These are phyloP conservation scores for Eugnorisma glareosa DNA, from an alignment of 2,888 invertebrate species.

Conservation along the genomic window DNA sequence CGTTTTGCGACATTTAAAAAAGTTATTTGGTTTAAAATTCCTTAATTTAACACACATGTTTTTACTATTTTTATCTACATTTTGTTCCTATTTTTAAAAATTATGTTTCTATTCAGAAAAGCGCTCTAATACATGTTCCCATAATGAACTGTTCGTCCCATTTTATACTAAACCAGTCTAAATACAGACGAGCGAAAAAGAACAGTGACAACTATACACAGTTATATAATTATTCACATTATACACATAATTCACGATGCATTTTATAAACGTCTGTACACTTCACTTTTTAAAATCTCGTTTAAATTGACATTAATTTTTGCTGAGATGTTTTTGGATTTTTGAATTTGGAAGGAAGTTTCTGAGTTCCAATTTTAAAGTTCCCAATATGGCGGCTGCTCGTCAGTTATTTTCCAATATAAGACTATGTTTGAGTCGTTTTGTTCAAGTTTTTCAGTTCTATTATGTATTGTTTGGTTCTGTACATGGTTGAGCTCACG, in stretches of 20 bases:
- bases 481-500: constrained; percentile 75
- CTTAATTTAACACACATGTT: constrained; percentile 73
- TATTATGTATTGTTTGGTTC: constrained; percentile 45
- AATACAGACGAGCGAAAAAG: constrained; percentile 68
- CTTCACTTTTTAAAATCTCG: constrained; percentile 67
- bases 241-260: constrained; percentile 73
- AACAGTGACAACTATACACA: constrained; percentile 68
- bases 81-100: constrained; percentile 70
- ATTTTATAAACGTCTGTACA: constrained; percentile 70
- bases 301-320: constrained; percentile 71
- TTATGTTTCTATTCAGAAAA: constrained; percentile 72
- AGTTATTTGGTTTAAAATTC: constrained; percentile 70
- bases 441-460: constrained; percentile 53
- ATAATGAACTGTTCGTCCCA: constrained; percentile 64
- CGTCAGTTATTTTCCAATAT: constrained; percentile 33
- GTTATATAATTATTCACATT: constrained; percentile 75
- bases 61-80: constrained; percentile 73
- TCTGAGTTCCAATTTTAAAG: constrained; percentile 59
- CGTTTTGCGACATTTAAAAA: constrained; percentile 70
- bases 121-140: constrained; percentile 71
- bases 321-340: constrained; percentile 45
- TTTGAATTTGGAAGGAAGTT: constrained; percentile 58
- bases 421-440: constrained; percentile 31
- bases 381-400: constrained; percentile 44
- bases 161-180: constrained; percentile 63